Evolutionary conservation across 2,113 vertebrate genomes (phyloP).

Genomic region (Emydocephalus ijimae): DNA sequence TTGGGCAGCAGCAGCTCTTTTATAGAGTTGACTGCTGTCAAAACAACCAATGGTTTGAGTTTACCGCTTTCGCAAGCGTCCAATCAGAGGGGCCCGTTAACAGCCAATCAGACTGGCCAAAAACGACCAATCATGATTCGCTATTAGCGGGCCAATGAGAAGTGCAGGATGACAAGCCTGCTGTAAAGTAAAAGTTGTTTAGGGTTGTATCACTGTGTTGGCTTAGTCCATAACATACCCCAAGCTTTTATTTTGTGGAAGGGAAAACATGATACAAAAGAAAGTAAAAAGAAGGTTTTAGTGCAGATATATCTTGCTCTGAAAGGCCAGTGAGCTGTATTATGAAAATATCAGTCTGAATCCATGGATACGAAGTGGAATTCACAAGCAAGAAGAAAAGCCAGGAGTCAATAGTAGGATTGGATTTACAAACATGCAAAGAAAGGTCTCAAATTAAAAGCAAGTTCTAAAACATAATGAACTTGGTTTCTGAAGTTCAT

Average conservation of each 20-base stretch:
- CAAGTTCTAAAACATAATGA: neutral
- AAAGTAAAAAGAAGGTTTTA: neutral
- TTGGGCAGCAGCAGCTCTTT: too few species aligned
- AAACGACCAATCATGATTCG: too few species aligned
- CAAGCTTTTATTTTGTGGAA: neutral
- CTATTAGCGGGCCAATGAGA: too few species aligned
- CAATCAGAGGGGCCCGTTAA: too few species aligned
- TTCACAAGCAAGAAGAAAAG: neutral
- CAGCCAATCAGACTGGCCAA: too few species aligned
- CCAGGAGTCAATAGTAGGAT: neutral
- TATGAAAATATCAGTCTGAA: neutral
- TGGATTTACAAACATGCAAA: neutral
- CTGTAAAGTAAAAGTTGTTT: too few species aligned
- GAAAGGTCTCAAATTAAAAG: neutral
- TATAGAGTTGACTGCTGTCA: too few species aligned
- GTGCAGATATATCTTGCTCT: neutral
- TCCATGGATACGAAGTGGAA: neutral
- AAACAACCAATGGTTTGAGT: too few species aligned
- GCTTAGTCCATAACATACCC: neutral
- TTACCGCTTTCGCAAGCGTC: too few species aligned
- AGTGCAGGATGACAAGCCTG: too few species aligned
- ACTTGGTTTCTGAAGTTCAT: neutral
- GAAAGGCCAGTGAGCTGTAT: neutral
- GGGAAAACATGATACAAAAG: neutral
- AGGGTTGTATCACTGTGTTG: too few species aligned